These are phyloP conservation scores for Danio aesculapii DNA, from an alignment of 2,797 vertebrate species.

Conservation along the genomic window DNA sequence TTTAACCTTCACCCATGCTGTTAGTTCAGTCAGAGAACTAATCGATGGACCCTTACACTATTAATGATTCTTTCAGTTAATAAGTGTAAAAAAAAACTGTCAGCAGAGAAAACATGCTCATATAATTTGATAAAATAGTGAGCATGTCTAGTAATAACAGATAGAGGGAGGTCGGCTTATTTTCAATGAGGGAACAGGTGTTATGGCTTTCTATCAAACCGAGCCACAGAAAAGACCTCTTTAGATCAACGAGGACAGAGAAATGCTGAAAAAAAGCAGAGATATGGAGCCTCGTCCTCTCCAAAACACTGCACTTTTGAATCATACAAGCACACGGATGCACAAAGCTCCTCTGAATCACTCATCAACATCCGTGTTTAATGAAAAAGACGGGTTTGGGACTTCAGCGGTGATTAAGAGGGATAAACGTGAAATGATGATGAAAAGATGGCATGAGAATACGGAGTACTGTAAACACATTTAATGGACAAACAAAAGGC, in stretches of 20 bases:
- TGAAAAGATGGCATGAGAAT: neutral
- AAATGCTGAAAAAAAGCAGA: neutral
- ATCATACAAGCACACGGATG: slow-evolving; percentile 13
- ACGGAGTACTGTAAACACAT: slow-evolving; percentile 27
- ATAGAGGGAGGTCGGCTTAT: slow-evolving; percentile 7
- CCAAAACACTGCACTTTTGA: slow-evolving; percentile 22
- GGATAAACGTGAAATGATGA: slow-evolving; percentile 14
- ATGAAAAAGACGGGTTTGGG: slow-evolving; percentile 3
- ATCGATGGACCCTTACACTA: too few relatives aligned
- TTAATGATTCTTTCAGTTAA: neutral
- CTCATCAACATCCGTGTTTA: slow-evolving; percentile 3
- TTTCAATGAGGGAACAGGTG: slow-evolving; percentile 66
- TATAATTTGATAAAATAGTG: slow-evolving; percentile 27
- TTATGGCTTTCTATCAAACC: slow-evolving; percentile 54
- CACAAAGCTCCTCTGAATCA: slow-evolving; percentile 21
- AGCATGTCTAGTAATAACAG: slow-evolving; percentile 22
- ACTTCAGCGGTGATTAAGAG: slow-evolving; percentile 29
- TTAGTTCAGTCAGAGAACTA: too few relatives aligned
- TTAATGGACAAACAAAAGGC: slow-evolving; percentile 30
- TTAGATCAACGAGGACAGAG: slow-evolving; percentile 45
- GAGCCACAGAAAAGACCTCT: slow-evolving; percentile 61
- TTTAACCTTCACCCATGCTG: too few relatives aligned
- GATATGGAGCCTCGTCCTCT: slow-evolving; percentile 15
- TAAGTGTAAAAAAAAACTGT: neutral
- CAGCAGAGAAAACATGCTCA: neutral